Percentiles rank a stretch among this genome's conserved stretches.
These are phyloP conservation scores for Scomber japonicus DNA, from an alignment of 2,113 vertebrate species.

Conservation along the genomic window DNA sequence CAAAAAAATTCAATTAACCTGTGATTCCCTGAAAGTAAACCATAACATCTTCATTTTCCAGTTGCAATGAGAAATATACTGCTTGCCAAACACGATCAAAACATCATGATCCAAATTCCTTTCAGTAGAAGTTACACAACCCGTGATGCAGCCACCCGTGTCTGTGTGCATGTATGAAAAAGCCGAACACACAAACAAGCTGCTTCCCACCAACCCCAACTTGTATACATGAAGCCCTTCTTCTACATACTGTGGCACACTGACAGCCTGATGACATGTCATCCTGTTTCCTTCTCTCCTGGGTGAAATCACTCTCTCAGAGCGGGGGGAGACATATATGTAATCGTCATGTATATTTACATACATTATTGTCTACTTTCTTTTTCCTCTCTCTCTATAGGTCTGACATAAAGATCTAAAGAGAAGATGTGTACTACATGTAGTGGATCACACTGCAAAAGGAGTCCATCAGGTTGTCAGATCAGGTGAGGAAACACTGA, in stretches of 20 bases:
- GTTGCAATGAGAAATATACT: background rate
- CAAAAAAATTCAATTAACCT: background rate
- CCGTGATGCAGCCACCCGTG: conserved; percentile 39
- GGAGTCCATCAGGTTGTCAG: conserved; percentile 38
- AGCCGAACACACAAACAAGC: conserved; percentile 66
- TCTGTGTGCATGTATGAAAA: conserved; percentile 56
- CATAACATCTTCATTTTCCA: background rate
- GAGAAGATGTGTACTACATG: conserved; percentile 12
- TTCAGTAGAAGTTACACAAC: conserved; percentile 28
- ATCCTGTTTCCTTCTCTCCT: conserved; percentile 48
- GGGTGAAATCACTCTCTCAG: conserved; percentile 34
- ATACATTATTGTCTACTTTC: conserved; percentile 57
- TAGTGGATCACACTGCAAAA: background rate
- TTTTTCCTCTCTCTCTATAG: conserved; percentile 50
- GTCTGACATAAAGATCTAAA: conserved; percentile 29
- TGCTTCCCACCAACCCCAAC: conserved; percentile 35
- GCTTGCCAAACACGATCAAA: conserved; percentile 7
- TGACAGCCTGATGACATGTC: conserved; percentile 61
- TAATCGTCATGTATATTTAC: conserved; percentile 51
- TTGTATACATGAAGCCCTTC: conserved; percentile 51
- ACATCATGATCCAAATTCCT: conserved; percentile 66
- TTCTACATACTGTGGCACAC: conserved; percentile 43
- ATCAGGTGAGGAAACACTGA: conserved; percentile 62
- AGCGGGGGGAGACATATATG: conserved; percentile 34
- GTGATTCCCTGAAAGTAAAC: background rate